Percentiles rank a stretch among this genome's conserved stretches.
These are phyloP conservation scores for Xenops minutus DNA, from an alignment of 2,797 vertebrate genomes.

Conservation along the genomic window DNA sequence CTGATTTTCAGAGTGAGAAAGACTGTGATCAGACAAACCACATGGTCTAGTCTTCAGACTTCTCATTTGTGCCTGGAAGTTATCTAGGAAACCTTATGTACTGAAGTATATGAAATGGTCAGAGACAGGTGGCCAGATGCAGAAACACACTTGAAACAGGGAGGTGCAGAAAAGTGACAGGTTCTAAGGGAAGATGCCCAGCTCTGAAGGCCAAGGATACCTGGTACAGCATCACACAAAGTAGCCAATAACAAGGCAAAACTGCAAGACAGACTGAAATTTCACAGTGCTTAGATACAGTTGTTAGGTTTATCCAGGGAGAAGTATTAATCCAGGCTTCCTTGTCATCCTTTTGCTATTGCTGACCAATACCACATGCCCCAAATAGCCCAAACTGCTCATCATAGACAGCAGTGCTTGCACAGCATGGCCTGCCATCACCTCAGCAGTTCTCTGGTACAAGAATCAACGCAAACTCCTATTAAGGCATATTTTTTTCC, in stretches of 20 bases:
- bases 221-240: background rate
- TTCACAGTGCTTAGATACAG: background rate
- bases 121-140: background rate
- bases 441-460: background rate
- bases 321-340: background rate
- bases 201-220: accelerated
- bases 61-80: background rate
- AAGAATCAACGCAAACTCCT: background rate
- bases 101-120: accelerated
- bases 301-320: accelerated
- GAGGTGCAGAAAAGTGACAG: background rate
- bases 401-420: background rate
- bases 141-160: accelerated
- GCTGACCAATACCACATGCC: background rate
- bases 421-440: background rate
- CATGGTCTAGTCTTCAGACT: background rate
- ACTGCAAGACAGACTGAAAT: background rate
- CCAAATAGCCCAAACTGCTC: background rate
- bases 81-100: background rate
- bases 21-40: background rate
- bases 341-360: background rate
- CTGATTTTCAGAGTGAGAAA: background rate
- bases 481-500: background rate
- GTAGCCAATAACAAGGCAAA: background rate
- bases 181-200: background rate